These are phyloP conservation scores for Gallinago jamesoni DNA, from an alignment of 2,113 vertebrate genomes.

Conservation along the genomic window DNA sequence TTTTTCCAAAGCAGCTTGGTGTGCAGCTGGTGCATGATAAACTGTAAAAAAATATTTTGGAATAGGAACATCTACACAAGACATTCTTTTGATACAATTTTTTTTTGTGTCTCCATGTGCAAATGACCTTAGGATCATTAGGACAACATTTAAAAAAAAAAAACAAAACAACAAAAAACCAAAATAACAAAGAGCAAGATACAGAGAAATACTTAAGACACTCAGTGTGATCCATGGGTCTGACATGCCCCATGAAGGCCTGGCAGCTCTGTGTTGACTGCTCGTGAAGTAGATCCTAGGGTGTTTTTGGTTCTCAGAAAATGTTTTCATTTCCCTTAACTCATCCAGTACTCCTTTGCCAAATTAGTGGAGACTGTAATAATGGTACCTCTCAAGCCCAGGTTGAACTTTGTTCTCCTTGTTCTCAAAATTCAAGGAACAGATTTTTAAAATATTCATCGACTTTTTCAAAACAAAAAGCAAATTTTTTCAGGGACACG, in stretches of 20 bases:
- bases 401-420: background rate
- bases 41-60: background rate
- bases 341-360: background rate
- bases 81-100: background rate
- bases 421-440: background rate
- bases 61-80: background rate
- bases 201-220: background rate
- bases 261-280: background rate
- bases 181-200: background rate
- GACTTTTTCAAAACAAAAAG: background rate
- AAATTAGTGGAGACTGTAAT: background rate
- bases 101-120: background rate
- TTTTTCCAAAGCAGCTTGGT: background rate
- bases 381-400: background rate
- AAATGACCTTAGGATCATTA: background rate
- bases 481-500: background rate
- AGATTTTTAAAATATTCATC: background rate
- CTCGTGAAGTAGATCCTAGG: background rate
- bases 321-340: background rate
- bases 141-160: background rate
- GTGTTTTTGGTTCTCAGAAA: background rate
- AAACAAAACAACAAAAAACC: too few species aligned
- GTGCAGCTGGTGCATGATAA: background rate
- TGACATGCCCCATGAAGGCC: background rate
- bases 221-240: background rate